Base-by-base conservation (phyloP, 1,140 invertebrate genomes). In the Pemphigus obesinymphae region DNA sequence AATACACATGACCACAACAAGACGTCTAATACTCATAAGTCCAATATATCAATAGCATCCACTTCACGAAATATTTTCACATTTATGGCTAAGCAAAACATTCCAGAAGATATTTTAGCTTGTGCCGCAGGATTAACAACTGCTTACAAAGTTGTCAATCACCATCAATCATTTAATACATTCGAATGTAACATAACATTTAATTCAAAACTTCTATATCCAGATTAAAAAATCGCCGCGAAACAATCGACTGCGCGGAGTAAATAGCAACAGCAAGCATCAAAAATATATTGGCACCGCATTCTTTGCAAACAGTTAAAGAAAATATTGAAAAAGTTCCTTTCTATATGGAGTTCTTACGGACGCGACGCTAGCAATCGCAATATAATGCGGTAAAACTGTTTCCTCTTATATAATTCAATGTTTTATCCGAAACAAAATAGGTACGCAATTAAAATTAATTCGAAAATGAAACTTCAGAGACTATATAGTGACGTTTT, bases 321-420 rank as follows among this genome's bases (percentile, higher is more conserved):
- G 37, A 83, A 50, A 75, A 83, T 73, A 68, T 86, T 23, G 26
- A 83, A 63, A 53, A 83, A 26, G 80, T 82, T 20, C 66, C 83
- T 17, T 85, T 84, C 66, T 23, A 84, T n/a, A n/a, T 15, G 76
- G 83, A 23, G 29, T 85, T 20, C 61, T 53, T 61, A 85, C 84
- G 10, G 84, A 85, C 43, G 82, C 83, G n/a, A n/a, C n/a, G n/a
- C n/a, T n/a, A n/a, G n/a, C n/a, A n/a, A n/a, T 34, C 82, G 73
- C 85, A 85, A 80, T 83, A 85, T 55, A 84, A 84, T 55, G 82
- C 75, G 43, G 72, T 68, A 23, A 86, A 85, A 83, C 45, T 85
- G 29, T 83, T 84, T 84, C 84, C 85, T 10, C 48, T 86, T n/a
- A n/a, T 26, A 43, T 85, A 20, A 66, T 84, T 83, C n/a, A n/a